Evolutionary conservation across 2,888 invertebrate species (phyloP).

Genomic region (Drosophila pullipes): DNA sequence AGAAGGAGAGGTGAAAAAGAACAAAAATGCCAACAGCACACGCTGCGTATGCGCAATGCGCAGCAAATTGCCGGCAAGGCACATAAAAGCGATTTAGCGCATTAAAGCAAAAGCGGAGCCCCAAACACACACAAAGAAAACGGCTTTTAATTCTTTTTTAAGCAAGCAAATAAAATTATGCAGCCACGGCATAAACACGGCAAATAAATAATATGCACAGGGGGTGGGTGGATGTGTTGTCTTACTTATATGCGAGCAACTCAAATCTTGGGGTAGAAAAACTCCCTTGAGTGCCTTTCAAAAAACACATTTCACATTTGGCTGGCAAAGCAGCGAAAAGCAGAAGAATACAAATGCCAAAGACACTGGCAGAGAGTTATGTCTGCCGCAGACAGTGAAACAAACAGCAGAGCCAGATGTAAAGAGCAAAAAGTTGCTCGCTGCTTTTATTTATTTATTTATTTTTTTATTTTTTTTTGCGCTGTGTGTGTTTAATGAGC

Average conservation of each 20-base stretch:
- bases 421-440: constrained; percentile 39
- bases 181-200: constrained; percentile 72
- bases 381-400: constrained; percentile 48
- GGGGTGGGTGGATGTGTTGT: background rate
- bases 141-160: constrained; percentile 80
- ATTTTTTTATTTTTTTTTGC: background rate
- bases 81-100: constrained; percentile 76
- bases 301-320: constrained; percentile 72
- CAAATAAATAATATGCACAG: constrained; percentile 73
- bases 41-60: constrained; percentile 58
- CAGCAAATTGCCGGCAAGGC: constrained; percentile 48
- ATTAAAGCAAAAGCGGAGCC: constrained; percentile 38
- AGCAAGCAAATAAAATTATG: constrained; percentile 82
- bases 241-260: constrained; percentile 2
- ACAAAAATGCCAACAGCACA: constrained; percentile 2
- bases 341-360: constrained; percentile 58
- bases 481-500: constrained; percentile 79
- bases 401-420: constrained; percentile 17
- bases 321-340: constrained; percentile 55
- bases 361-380: constrained; percentile 62
- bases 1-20: background rate
- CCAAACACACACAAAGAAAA: constrained; percentile 31
- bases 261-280: constrained; percentile 15
- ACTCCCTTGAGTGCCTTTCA: constrained; percentile 78
- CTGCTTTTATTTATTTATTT: constrained; percentile 4